Base-by-base conservation (phyloP, 2,797 vertebrate species). In the Falco peregrinus region DNA sequence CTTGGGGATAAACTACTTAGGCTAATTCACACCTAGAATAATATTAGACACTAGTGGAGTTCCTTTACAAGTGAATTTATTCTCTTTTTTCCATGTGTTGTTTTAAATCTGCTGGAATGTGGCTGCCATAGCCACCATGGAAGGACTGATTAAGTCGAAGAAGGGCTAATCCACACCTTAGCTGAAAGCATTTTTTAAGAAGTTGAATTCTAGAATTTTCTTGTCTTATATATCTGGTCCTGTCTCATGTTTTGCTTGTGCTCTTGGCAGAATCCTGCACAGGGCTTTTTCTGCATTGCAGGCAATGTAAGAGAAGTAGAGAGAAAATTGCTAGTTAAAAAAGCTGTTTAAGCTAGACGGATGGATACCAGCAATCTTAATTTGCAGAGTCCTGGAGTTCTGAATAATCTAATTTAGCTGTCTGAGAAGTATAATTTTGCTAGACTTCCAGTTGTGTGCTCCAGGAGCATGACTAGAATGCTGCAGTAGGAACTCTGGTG, bases 1-100 rank as follows among this genome's bases (percentile, higher is more conserved):
- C 57, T 87, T 76, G 59, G 12, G 7, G 41, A 35, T 90, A 86
- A 94, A 43, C 67, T 89, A 20, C 68, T 93, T 70, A 41, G 10
- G 48, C 70, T 89, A 87, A 89, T 91, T 95, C 87, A 94, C 86
- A 77, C 89, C 81, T 95, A 56, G 82, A 93, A 69, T 71, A 76
- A 71, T 67, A 53, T 29, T 33, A 79, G 35, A 29, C 11, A 28
- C 24, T 41, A 75, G 51, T n/a, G 33, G 41, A 91, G 69, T 65
- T 88, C 47, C 56, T 91, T 70, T 73, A 67, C 24, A 37, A 88
- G 50, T 82, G 67, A 53, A 35, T 87, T 87, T 76, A 3, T 76
- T 84, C 45, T 91, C 20, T 93, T 90, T 91, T 77, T 39, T 26
- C 26, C 7, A 6, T n/a, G 14, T 47, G 22, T 76, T 95, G 31